Percentiles rank a stretch among this genome's conserved stretches.
Evolutionary conservation across 2,113 vertebrate genomes (phyloP).

Genomic region (Macrotus californicus): DNA sequence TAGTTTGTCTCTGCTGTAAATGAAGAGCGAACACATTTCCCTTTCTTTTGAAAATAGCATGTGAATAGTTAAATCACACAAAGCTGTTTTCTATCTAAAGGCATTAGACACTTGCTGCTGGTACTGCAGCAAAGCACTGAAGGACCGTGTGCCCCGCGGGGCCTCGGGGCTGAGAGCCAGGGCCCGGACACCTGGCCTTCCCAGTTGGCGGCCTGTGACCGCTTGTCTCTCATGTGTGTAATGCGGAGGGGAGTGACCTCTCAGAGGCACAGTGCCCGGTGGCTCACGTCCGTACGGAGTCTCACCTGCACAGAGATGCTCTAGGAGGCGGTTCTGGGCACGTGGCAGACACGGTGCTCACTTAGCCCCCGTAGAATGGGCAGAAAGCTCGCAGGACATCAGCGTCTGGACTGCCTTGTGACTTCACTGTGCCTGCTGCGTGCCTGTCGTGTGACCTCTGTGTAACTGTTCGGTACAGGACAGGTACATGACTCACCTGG

Average conservation of each 20-base stretch:
- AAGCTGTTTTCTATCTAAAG: not conserved
- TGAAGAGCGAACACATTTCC: not conserved
- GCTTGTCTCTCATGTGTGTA: too few relatives aligned
- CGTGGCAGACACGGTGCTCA: not conserved
- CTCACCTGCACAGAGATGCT: not conserved
- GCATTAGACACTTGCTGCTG: too few relatives aligned
- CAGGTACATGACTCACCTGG: not conserved
- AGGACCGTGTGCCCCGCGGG: rapidly evolving
- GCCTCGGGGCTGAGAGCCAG: not conserved
- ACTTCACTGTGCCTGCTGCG: not conserved
- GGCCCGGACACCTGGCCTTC: not conserved
- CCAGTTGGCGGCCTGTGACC: rapidly evolving
- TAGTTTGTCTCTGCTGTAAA: not conserved
- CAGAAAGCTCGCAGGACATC: not conserved
- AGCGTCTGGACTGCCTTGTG: too few relatives aligned
- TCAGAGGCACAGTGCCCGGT: not conserved
- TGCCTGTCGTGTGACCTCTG: rapidly evolving
- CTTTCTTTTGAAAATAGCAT: not conserved
- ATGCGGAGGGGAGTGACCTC: not conserved
- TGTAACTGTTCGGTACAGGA: not conserved
- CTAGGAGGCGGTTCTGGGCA: not conserved
- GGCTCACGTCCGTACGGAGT: rapidly evolving
- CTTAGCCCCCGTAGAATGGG: not conserved
- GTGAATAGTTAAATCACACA: not conserved
- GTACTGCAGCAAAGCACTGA: rapidly evolving